phyloP scores from a whole-genome alignment of 30 jellyfish, hydroid and myxozoan species.

The Cassiopea andromeda region DNA sequence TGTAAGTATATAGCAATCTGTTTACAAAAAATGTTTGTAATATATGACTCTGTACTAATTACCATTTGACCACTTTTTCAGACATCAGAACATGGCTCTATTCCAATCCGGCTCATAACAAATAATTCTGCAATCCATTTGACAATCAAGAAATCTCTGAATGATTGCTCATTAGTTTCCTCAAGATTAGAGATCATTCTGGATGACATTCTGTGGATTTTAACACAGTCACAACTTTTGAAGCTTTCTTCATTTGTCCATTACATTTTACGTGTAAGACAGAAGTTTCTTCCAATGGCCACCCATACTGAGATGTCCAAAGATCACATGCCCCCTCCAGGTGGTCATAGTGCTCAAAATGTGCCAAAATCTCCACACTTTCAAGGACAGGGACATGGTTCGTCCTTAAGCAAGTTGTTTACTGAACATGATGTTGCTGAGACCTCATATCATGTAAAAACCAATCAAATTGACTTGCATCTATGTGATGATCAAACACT shows the following conservation, averaged over 20 bases:
- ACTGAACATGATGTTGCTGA: slow-evolving; percentile 85
- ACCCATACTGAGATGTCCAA: slow-evolving; percentile 65
- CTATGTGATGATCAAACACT: slow-evolving; percentile 92
- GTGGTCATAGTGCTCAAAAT: slow-evolving; percentile 7
- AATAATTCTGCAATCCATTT: slow-evolving; percentile 86
- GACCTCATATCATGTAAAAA: slow-evolving; percentile 87
- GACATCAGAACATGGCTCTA: slow-evolving; percentile 76
- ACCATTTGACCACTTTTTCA: neutral
- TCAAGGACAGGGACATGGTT: slow-evolving; percentile 61
- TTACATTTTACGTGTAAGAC: slow-evolving; percentile 74
- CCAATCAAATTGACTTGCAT: slow-evolving; percentile 89
- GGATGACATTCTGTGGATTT: slow-evolving; percentile 93
- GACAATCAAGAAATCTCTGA: slow-evolving; percentile 83
- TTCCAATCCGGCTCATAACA: slow-evolving; percentile 96
- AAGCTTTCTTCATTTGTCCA: slow-evolving; percentile 91
- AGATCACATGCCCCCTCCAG: slow-evolving; percentile 36
- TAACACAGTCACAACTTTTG: slow-evolving; percentile 92
- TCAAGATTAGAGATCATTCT: slow-evolving; percentile 86
- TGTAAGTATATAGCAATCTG: too few species aligned
- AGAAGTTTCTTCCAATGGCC: slow-evolving; percentile 85
- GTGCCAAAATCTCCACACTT: slow-evolving; percentile 9
- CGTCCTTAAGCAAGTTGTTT: slow-evolving; percentile 59
- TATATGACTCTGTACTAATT: neutral
- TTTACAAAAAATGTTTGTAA: too few species aligned
- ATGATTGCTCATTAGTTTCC: slow-evolving; percentile 87